Base-by-base conservation (phyloP, 2,888 invertebrate genomes). In the Agrotis segetum region DNA sequence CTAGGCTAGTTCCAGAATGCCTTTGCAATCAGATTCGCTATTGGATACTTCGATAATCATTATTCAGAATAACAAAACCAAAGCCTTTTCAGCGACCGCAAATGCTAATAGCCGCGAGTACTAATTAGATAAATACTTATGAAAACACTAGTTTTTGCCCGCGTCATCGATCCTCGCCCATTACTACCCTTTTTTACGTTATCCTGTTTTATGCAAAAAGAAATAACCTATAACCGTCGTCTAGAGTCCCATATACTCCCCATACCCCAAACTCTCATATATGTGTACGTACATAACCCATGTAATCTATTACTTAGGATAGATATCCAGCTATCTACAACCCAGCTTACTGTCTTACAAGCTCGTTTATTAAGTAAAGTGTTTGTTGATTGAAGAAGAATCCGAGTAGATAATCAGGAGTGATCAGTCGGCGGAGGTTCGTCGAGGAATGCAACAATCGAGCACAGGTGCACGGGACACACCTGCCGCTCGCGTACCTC, bases 401-500 rank as follows among this genome's bases (percentile, higher is more conserved):
- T 90, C 87, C 89, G 79, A 85, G 83, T 79, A 83, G 89, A 88
- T 90, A 89, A 89, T 90, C 81, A 81, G 81, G 71, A 84, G 82
- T 76, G 70, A 81, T 79, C 85, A 85, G 82, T 83, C 81, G 83
- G 60, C 74, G 82, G 78, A 79, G 82, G 65, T 68, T 72, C 82
- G 66, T 59, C 81, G 80, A 81, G 92, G 92, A 92, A 93, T 92
- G 92, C 86, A 90, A 92, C 90, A 92, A 92, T 90, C 90, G 90
- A 59, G 83, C 89, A 94, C 95, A 95, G 95, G 95, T 95, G 95
- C 90, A 85, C 88, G 84, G 84, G 75, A 84, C 82, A 87, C 95
- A 95, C 94, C 95, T 95, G 95, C 92, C 90, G 80, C 77, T 75
- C 70, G 53, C 67, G 56, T 60, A 63, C 71, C 70, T 52, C 47